These are phyloP conservation scores for Leucosticte australis DNA, from an alignment of 2,113 vertebrate genomes.

Conservation along the genomic window DNA sequence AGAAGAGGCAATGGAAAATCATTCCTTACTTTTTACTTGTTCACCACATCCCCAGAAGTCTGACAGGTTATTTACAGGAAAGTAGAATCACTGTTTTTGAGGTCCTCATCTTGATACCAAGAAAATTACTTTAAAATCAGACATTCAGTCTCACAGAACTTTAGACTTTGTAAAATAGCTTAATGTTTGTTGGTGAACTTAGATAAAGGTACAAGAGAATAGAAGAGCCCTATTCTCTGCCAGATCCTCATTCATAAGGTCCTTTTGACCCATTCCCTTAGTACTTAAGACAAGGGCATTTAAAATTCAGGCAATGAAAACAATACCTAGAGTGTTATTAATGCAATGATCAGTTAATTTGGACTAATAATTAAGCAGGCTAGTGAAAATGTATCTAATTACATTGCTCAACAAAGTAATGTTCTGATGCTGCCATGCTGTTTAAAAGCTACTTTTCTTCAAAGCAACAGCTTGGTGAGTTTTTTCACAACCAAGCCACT, in stretches of 20 bases:
- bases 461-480: not conserved
- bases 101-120: not conserved
- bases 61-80: not conserved
- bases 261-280: not conserved
- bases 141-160: not conserved
- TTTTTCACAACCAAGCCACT: not conserved
- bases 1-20: not conserved
- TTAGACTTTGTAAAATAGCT: not conserved
- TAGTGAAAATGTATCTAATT: not conserved
- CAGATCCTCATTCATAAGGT: not conserved
- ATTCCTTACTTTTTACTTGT: not conserved
- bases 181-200: not conserved
- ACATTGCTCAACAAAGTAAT: not conserved
- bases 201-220: not conserved
- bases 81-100: not conserved
- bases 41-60: not conserved
- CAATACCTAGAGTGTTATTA: not conserved
- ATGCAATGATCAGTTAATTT: not conserved
- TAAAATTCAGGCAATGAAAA: not conserved
- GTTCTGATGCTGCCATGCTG: not conserved
- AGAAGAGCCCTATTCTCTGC: not conserved
- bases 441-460: not conserved
- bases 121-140: not conserved
- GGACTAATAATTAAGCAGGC: not conserved
- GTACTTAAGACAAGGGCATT: not conserved